Evolutionary conservation across 2,888 invertebrate species (phyloP).

Genomic region (Boloria selene): DNA sequence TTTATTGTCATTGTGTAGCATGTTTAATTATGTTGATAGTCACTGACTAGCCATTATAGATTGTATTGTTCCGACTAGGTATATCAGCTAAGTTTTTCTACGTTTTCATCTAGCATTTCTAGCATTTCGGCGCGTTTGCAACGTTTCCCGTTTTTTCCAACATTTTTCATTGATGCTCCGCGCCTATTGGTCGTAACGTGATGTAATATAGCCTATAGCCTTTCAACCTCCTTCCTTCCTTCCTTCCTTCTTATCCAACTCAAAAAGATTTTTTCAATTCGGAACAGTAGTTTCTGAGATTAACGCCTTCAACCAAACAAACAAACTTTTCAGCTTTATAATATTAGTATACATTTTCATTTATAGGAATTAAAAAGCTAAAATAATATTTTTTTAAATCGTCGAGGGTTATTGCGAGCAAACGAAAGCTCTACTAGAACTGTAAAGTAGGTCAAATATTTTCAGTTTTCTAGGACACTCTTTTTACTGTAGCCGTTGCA

Average conservation of each 20-base stretch:
- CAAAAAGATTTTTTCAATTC: too few species aligned
- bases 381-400: slow-evolving; percentile 12
- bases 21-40: slow-evolving; percentile 4
- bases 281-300: too few species aligned
- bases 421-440: slow-evolving; percentile 25
- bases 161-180: too few species aligned
- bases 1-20: slow-evolving; percentile 20
- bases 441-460: slow-evolving; percentile 30
- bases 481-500: slow-evolving; percentile 25
- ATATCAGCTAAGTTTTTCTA: background rate
- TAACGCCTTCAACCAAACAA: too few species aligned
- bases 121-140: too few species aligned
- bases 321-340: too few species aligned
- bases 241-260: too few species aligned
- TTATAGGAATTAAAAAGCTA: background rate
- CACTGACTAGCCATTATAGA: background rate
- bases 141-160: too few species aligned
- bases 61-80: too few species aligned
- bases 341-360: background rate
- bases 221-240: too few species aligned
- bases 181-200: too few species aligned
- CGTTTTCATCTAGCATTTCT: background rate
- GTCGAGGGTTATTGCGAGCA: slow-evolving; percentile 16
- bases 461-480: slow-evolving; percentile 30
- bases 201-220: too few species aligned